These are phyloP conservation scores for Mythimna albipuncta DNA, from an alignment of 2,888 invertebrate species.

Conservation along the genomic window DNA sequence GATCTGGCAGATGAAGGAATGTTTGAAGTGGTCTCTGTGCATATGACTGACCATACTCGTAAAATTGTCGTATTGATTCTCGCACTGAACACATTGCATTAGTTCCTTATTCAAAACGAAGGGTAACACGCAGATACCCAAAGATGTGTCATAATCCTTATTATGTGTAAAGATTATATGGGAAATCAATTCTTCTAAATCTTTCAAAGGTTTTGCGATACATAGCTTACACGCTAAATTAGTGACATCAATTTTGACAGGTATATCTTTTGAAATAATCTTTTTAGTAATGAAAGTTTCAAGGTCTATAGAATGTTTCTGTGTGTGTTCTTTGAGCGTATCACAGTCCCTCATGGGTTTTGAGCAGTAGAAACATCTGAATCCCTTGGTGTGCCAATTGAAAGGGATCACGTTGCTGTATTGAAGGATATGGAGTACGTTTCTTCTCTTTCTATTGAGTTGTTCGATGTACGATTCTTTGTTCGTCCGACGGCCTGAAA, in stretches of 20 bases:
- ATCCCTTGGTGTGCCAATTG: conserved; percentile 81
- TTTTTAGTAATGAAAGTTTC: conserved; percentile 72
- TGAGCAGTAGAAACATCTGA: conserved; percentile 81
- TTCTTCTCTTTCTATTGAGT: conserved; percentile 74
- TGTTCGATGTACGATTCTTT: conserved; percentile 73
- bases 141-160: conserved; percentile 70
- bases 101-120: conserved; percentile 74
- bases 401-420: conserved; percentile 80
- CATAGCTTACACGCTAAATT: conserved; percentile 77
- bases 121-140: conserved; percentile 77
- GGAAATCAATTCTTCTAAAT: conserved; percentile 73
- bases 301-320: conserved; percentile 73
- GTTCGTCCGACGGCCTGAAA: conserved; percentile 77
- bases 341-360: conserved; percentile 77
- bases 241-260: conserved; percentile 80
- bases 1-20: conserved; percentile 79
- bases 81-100: conserved; percentile 77
- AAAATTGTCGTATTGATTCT: conserved; percentile 76
- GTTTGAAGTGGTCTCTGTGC: conserved; percentile 79
- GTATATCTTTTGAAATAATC: conserved; percentile 80
- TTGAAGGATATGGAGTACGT: conserved; percentile 75
- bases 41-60: conserved; percentile 78
- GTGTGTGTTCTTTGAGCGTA: conserved; percentile 73
- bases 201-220: conserved; percentile 57
- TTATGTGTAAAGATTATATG: conserved; percentile 73